Evolutionary conservation across 2,113 vertebrate genomes (phyloP).

Genomic region (Rhinopomastus cyanomelas): DNA sequence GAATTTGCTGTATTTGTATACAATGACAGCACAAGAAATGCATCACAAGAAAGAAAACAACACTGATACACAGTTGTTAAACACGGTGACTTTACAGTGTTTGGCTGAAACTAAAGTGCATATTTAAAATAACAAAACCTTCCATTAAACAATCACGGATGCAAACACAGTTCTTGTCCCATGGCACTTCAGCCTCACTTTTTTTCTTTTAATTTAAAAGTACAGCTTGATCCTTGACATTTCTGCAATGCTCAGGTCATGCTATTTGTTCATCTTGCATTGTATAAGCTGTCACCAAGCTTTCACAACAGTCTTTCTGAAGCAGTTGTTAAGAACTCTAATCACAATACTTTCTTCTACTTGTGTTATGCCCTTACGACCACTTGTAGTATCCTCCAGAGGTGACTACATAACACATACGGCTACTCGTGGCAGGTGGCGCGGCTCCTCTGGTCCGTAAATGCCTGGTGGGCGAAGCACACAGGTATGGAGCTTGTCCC

Average conservation of each 20-base stretch:
- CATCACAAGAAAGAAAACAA: not conserved
- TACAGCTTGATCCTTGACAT: not conserved
- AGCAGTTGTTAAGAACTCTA: not conserved
- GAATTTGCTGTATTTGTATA: not conserved
- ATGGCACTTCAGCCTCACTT: not conserved
- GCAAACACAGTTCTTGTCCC: not conserved
- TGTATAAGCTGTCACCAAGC: not conserved
- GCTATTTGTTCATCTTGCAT: not conserved
- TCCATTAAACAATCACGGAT: not conserved
- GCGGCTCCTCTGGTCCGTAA: slow-evolving; percentile 89
- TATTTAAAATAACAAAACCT: not conserved
- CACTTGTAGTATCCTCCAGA: slow-evolving; percentile 14
- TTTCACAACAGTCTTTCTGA: not conserved
- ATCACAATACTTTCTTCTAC: not conserved
- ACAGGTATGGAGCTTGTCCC: slow-evolving; percentile 82
- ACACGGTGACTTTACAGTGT: not conserved
- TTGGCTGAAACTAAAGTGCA: not conserved
- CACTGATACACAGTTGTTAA: not conserved
- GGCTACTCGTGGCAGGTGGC: slow-evolving; percentile 86
- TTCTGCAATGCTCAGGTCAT: not conserved
- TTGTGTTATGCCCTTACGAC: not conserved
- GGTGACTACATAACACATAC: slow-evolving; percentile 72
- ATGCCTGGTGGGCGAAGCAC: slow-evolving; percentile 90
- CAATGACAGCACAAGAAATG: not conserved
- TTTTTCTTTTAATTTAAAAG: not conserved